These are phyloP conservation scores for Zoanthus sociatus DNA, from an alignment of 92 coral and sea anemone genomes.

Conservation along the genomic window DNA sequence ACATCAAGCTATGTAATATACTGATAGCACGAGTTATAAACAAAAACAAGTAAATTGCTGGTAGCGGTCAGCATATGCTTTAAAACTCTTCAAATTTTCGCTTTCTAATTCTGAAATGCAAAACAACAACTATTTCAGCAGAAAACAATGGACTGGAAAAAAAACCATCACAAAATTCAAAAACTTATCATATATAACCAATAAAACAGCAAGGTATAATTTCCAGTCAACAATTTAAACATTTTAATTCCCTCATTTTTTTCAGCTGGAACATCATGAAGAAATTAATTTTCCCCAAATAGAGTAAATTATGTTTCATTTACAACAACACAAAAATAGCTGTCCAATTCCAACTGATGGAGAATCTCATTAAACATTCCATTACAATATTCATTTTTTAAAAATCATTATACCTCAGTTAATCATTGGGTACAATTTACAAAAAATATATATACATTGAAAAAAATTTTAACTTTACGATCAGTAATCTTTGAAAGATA, in stretches of 20 bases:
- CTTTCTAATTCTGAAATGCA: background rate
- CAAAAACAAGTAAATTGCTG: background rate
- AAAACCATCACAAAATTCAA: background rate
- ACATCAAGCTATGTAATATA: too few species aligned
- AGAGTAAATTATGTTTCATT: background rate
- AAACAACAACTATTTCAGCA: background rate
- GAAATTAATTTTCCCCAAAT: background rate
- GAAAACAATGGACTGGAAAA: background rate
- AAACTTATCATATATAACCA: background rate
- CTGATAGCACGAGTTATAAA: too few species aligned
- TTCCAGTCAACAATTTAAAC: background rate
- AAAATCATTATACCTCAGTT: conserved; percentile 1
- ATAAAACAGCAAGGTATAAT: background rate
- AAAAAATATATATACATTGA: background rate
- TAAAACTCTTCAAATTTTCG: background rate
- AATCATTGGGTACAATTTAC: conserved; percentile 5
- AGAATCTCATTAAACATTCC: conserved; percentile 5
- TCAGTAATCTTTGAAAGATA: background rate
- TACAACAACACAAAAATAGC: conserved; percentile 6
- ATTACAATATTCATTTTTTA: conserved; percentile 2
- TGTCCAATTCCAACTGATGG: background rate
- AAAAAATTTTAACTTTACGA: background rate
- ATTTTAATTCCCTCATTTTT: background rate
- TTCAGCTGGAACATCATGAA: background rate
- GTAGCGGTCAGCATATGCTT: background rate